Evolutionary conservation across 2,888 invertebrate species (phyloP).

Genomic region (Cetonia aurata): DNA sequence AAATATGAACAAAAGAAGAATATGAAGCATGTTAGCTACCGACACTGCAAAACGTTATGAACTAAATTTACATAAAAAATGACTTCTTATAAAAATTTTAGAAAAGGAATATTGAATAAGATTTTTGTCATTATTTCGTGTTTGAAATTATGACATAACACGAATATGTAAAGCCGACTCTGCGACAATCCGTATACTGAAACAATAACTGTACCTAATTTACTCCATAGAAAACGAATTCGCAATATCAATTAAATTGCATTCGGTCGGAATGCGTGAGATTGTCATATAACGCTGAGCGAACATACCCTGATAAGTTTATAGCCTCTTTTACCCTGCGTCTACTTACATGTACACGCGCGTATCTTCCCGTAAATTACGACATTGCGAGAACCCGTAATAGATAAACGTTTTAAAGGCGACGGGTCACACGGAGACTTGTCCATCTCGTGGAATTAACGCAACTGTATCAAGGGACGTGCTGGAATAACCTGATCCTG

Average conservation of each 20-base stretch:
- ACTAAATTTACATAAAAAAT: too few relatives aligned
- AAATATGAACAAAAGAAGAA: too few relatives aligned
- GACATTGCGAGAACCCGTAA: neutral
- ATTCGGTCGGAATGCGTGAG: neutral
- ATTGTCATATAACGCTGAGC: neutral
- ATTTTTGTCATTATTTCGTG: too few relatives aligned
- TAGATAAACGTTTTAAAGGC: neutral
- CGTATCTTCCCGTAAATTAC: conserved; percentile 3
- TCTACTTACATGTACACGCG: neutral
- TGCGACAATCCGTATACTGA: neutral
- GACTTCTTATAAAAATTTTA: too few relatives aligned
- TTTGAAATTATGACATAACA: too few relatives aligned
- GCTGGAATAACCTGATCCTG: too few relatives aligned
- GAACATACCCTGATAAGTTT: too few relatives aligned
- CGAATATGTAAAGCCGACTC: too few relatives aligned
- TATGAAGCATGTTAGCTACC: too few relatives aligned
- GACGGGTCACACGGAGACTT: neutral
- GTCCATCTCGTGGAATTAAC: conserved; percentile 18
- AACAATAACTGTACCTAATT: too few relatives aligned
- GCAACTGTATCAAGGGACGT: conserved; percentile 4
- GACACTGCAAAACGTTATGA: too few relatives aligned
- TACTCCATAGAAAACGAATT: neutral
- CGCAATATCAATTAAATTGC: neutral
- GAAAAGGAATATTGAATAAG: too few relatives aligned
- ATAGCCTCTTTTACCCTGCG: neutral